Evolutionary conservation across 2,888 invertebrate species (phyloP).

Genomic region (Agonopterix subpropinquella): DNA sequence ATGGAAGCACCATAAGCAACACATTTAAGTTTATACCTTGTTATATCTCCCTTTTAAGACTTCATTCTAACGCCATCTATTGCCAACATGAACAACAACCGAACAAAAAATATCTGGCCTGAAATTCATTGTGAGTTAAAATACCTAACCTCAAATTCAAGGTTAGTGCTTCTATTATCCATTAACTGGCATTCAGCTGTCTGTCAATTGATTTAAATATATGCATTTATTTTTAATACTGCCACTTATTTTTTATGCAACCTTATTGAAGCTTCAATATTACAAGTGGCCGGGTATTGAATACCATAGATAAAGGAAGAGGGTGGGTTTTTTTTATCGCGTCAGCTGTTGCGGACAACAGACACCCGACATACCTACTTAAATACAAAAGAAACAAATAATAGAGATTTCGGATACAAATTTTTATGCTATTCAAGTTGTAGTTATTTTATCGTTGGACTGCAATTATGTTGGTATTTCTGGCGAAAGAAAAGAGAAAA

Average conservation of each 20-base stretch:
- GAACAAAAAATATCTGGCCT: too few relatives aligned
- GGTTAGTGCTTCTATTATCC: background rate
- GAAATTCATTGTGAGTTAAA: too few relatives aligned
- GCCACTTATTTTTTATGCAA: background rate
- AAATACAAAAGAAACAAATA: constrained; percentile 29
- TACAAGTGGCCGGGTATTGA: constrained; percentile 5
- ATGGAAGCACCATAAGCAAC: too few relatives aligned
- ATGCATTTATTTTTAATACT: background rate
- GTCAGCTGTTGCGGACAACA: constrained; percentile 60
- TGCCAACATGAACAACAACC: too few relatives aligned
- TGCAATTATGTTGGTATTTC: background rate
- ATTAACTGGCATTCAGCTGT: background rate
- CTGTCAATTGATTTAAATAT: background rate
- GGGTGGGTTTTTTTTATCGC: constrained; percentile 50
- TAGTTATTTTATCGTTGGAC: constrained; percentile 3
- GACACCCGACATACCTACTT: constrained; percentile 18
- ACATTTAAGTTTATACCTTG: too few relatives aligned
- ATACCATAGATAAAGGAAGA: constrained; percentile 32
- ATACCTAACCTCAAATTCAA: too few relatives aligned
- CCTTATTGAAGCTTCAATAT: constrained; percentile 1
- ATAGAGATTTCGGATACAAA: constrained; percentile 29
- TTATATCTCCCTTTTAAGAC: too few relatives aligned
- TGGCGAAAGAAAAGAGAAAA: background rate
- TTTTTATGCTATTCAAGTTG: constrained; percentile 10
- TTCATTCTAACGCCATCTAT: too few relatives aligned